Conservation (phyloP, 2,113 vertebrate genomes). For the Himantopus leucocephalus region DNA sequence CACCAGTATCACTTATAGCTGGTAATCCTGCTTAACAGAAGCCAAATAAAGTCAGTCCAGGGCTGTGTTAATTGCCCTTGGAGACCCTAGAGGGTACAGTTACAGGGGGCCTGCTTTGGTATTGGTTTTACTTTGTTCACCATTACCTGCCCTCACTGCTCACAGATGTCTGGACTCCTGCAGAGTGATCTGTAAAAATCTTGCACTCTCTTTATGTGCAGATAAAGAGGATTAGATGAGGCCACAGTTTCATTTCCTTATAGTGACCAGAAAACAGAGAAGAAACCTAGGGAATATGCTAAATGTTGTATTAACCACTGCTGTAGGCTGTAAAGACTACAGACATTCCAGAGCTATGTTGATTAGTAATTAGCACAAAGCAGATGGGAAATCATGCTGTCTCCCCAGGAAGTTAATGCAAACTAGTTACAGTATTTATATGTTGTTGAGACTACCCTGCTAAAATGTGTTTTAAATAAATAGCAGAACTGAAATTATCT, state of each 20-base stretch:
- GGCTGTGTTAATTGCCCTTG: background rate
- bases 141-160: background rate
- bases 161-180: background rate
- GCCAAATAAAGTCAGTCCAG: background rate
- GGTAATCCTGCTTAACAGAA: background rate
- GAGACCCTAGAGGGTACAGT: background rate
- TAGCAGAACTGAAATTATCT: constrained; percentile 61
- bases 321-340: constrained; percentile 35
- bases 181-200: background rate
- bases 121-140: background rate
- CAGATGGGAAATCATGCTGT: constrained; percentile 74
- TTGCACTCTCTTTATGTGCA: background rate
- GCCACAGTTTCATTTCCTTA: background rate
- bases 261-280: background rate
- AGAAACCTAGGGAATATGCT: background rate
- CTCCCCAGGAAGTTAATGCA: constrained; percentile 69
- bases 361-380: constrained; percentile 71
- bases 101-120: background rate
- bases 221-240: background rate
- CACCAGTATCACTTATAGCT: background rate
- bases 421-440: constrained; percentile 67
- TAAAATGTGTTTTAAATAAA: constrained; percentile 72
- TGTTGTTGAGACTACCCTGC: constrained; percentile 62
- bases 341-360: constrained; percentile 55
- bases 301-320: background rate